phyloP scores from a whole-genome alignment of 1,140 invertebrate species.

The Conus betulinus region DNA sequence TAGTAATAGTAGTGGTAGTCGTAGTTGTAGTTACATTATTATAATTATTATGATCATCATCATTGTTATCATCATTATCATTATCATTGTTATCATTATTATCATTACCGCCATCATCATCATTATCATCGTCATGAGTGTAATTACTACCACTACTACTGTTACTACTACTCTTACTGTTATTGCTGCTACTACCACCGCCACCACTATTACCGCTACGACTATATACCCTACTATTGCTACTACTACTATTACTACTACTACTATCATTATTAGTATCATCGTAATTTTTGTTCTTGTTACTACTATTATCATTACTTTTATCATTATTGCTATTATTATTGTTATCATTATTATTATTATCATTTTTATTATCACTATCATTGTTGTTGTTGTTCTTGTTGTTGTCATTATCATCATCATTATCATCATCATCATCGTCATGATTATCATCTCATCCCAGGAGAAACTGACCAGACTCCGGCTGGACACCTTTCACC shows the following conservation, averaged over 20 bases:
- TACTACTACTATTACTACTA: neutral
- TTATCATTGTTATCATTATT: neutral
- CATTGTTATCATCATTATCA: too few species aligned
- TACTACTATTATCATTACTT: neutral
- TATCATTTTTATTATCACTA: neutral
- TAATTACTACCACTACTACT: neutral
- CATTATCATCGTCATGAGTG: neutral
- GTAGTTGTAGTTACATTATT: too few species aligned
- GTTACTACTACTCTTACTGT: neutral
- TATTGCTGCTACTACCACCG: neutral
- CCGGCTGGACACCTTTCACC: conserved; percentile 62
- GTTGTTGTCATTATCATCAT: too few species aligned
- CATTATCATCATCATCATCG: too few species aligned
- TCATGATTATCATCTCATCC: too few species aligned
- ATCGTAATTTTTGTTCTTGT: neutral
- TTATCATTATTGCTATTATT: neutral
- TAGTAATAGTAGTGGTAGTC: neutral
- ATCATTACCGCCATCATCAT: neutral
- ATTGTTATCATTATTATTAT: neutral
- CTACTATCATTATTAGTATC: too few species aligned
- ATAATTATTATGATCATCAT: too few species aligned
- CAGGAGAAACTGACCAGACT: conserved; percentile 59
- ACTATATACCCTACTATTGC: neutral
- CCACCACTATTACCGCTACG: neutral
- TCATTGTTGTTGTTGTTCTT: neutral